Base-by-base conservation (phyloP, 2,888 invertebrate species). In the Philereme transversata region DNA sequence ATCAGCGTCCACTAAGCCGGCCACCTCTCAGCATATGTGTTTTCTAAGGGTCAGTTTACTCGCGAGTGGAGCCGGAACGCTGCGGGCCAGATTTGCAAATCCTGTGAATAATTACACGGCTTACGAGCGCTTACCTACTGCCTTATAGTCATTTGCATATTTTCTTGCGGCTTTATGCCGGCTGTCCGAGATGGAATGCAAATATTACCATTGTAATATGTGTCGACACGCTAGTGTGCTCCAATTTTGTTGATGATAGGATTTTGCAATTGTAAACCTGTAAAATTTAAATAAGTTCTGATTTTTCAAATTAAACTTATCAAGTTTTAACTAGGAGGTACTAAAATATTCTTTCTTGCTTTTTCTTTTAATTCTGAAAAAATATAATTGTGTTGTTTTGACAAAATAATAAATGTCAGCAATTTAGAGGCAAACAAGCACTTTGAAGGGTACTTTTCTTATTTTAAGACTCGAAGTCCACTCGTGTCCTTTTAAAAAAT, bases 81-180 rank as follows among this genome's bases (percentile, higher is more conserved):
- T 85, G 73, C 86, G 75, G 88, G 90, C 88, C 86, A 87, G 82
- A 88, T 86, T 90, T 86, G 87, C 88, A 90, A 90, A 90, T 90
- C 90, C 88, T 86, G 91, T 90, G 92, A 92, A 92, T 92, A 92
- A 92, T 92, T 91, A 91, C 87, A 85, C 83, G 89, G 91, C 89
- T 90, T 92, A 90, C 85, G 86, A 87, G 80, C 86, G 88, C 88
- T 91, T 90, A 91, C 90, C 90, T 87, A 90, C 88, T 90, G 90
- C 89, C 91, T 91, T 91, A 89, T 82, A 87, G 81, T 82, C 81
- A 92, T 92, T 92, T 90, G 88, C 91, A 92, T 92, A 91, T 91
- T 92, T 91, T 90, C 90, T 90, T 89, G 87, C 81, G 87, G 90
- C 86, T 87, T 87, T 86, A 77, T 80, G 79, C 74, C 74, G 72